phyloP scores from a whole-genome alignment of 2,113 vertebrate genomes.

The Forbesichthys agassizii region DNA sequence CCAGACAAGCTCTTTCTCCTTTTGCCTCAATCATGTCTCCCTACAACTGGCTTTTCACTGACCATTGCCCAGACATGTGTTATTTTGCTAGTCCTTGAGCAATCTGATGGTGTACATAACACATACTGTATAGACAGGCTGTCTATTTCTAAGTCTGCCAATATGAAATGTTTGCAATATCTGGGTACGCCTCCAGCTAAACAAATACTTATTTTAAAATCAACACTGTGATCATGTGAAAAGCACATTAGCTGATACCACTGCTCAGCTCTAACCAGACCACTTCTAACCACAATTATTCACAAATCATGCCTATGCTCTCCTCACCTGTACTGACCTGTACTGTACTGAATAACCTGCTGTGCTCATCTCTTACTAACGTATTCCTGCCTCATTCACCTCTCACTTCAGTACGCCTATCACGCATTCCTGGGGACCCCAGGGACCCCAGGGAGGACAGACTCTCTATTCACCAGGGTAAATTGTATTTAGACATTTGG shows the following conservation, averaged over 20 bases:
- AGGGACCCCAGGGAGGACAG: constrained; percentile 1
- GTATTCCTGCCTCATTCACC: constrained; percentile 17
- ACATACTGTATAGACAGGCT: no score
- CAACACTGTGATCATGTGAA: no score
- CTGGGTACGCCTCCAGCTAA: no score
- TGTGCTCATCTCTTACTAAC: neutral
- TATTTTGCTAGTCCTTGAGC: no score
- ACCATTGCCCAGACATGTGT: no score
- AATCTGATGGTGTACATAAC: no score
- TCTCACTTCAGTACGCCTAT: constrained; percentile 26
- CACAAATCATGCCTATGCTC: neutral
- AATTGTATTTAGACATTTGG: constrained; percentile 6
- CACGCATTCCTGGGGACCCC: constrained; percentile 42
- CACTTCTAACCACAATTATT: neutral
- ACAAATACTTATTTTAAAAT: no score
- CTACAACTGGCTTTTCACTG: no score
- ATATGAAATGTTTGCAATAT: no score
- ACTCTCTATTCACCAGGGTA: neutral
- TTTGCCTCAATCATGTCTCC: no score
- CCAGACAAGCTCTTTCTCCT: no score
- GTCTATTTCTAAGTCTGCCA: no score
- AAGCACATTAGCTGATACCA: neutral
- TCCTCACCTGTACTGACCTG: constrained; percentile 33
- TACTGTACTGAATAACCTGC: constrained; percentile 23
- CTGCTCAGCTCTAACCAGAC: constrained; percentile 37